Evolutionary conservation across 1,140 invertebrate species (phyloP), one percentile per base, ranked within the genome.

Genomic region (Drosophila obscura): DNA sequence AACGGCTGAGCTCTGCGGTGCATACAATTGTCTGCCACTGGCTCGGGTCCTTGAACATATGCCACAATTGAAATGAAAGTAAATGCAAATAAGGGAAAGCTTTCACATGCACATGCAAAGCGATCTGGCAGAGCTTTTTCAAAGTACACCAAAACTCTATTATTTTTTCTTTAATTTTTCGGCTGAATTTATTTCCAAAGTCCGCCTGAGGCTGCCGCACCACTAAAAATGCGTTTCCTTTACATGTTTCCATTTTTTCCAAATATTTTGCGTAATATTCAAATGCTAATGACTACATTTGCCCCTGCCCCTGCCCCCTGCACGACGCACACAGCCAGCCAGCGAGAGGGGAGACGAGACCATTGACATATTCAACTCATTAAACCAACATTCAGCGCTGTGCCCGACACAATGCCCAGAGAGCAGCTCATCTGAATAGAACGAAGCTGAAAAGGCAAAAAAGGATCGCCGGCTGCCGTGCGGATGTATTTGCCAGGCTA

Each of bases 311-410:
- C 56, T 39, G 31, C 31, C 31, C 28, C 28, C 7, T 60, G 55
- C 35, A 44, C 43, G 39, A 55, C 22, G 46, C 28, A 45, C 58
- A 63, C 46, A 49, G 44, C 35, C 26, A 26, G 22, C 43, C 9
- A 39, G 4, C 35, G 35, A 39, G 35, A 5, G 26, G 35, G 4
- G 35, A 39, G 22, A 51, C 50, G 52, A 43, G 65, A 68, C 78
- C 68, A 78, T 82, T 82, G 83, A 85, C 82, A 85, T 85, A 85
- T 88, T 85, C 83, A 64, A 85, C 83, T 85, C 82, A 85, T 85
- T 85, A 88, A 85, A 88, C 65, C 56, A 65, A 73, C 78, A 75
- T 82, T 82, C 74, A 51, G 45, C 16, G 7, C 24, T 8, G 13
- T 13, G 35, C 35, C 11, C 26, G 31, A 67, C 59, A 84, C 60